A percentile compares a stretch with the other conserved stretches of the same genome.
Evolutionary conservation across 2,113 vertebrate species (phyloP).

Genomic region (Puffinus mauretanicus): DNA sequence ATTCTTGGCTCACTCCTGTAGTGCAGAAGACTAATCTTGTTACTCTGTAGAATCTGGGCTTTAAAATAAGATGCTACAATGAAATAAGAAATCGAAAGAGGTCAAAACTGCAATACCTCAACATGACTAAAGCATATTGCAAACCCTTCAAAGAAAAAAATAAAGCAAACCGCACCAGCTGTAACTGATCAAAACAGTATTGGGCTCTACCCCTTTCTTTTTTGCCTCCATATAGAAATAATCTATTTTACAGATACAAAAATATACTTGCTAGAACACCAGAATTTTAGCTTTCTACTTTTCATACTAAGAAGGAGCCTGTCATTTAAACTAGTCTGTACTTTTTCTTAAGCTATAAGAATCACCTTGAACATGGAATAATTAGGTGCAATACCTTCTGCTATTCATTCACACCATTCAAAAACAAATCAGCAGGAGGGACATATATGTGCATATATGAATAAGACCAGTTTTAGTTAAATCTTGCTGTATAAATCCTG

Average conservation of each 20-base stretch:
- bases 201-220: background rate
- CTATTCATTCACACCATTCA: background rate
- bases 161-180: background rate
- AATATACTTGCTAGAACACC: background rate
- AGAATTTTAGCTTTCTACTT: background rate
- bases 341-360: background rate
- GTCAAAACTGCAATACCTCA: conserved; percentile 34
- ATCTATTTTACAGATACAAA: background rate
- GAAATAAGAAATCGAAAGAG: conserved; percentile 25
- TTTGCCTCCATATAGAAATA: background rate
- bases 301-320: background rate
- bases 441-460: background rate
- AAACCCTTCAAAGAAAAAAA: background rate
- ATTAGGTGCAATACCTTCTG: background rate
- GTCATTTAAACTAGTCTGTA: background rate
- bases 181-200: background rate
- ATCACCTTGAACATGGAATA: background rate
- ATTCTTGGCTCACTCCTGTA: conserved; percentile 1
- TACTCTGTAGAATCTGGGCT: background rate
- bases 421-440: background rate
- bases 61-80: conserved; percentile 45
- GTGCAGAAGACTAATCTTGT: conserved; percentile 34
- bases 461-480: background rate
- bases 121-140: conserved; percentile 29
- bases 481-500: background rate